A percentile compares a stretch with the other conserved stretches of the same genome.
Conservation (phyloP, 2,113 vertebrate genomes). For the Grantiella picta region DNA sequence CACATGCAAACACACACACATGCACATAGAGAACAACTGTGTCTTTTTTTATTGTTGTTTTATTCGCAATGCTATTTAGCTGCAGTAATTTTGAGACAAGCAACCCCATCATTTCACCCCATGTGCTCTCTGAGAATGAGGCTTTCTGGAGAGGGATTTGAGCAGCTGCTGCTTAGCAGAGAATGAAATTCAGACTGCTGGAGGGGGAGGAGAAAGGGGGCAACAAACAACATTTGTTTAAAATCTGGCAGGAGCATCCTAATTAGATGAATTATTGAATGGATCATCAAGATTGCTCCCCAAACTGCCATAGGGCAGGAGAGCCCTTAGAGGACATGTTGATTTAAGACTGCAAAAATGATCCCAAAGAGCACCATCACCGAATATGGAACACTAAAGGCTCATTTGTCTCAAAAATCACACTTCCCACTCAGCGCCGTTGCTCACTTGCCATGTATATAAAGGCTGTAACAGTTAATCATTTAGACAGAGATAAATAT, state of each 20-base stretch:
- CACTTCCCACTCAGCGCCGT: neutral
- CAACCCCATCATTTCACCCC: neutral
- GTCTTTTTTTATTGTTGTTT: neutral
- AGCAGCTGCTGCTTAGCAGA: slow-evolving; percentile 62
- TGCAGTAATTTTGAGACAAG: neutral
- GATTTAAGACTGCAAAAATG: neutral
- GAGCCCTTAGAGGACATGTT: neutral
- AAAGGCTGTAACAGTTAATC: slow-evolving; percentile 43
- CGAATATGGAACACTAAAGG: neutral
- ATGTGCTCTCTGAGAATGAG: neutral
- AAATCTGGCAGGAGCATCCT: slow-evolving; percentile 48
- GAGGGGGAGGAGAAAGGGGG: neutral
- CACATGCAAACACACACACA: neutral
- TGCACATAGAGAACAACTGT: neutral
- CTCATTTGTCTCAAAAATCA: slow-evolving; percentile 4
- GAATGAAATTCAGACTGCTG: slow-evolving; percentile 33
- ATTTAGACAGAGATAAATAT: slow-evolving; percentile 68
- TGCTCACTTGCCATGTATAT: neutral
- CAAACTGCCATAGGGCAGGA: neutral
- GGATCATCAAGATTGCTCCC: slow-evolving; percentile 21
- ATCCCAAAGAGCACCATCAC: neutral
- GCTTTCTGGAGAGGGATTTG: slow-evolving; percentile 40
- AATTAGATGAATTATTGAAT: slow-evolving; percentile 42
- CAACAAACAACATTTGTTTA: slow-evolving; percentile 62
- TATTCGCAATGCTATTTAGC: neutral